These are phyloP conservation scores for Lonchura striata DNA, from an alignment of 2,113 vertebrate genomes.

Conservation along the genomic window DNA sequence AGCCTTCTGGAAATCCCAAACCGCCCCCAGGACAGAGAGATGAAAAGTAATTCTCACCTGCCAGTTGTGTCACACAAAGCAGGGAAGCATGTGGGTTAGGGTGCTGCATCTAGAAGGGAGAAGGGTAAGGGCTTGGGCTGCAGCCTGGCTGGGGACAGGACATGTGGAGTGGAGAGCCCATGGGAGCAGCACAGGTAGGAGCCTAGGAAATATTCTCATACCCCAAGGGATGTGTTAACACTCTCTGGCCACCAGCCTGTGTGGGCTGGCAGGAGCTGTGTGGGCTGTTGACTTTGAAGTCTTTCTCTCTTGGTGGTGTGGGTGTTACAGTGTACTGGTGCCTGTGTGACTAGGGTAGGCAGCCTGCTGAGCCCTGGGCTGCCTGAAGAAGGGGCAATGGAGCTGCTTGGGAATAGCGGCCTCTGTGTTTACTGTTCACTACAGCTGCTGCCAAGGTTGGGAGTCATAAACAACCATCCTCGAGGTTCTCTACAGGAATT, in stretches of 20 bases:
- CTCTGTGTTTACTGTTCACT: not conserved
- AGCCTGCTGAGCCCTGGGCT: not conserved
- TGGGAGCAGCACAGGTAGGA: accelerated
- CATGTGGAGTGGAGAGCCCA: not conserved
- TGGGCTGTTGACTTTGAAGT: not conserved
- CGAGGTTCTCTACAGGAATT: not conserved
- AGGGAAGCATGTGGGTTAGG: not conserved
- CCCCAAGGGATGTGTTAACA: not conserved
- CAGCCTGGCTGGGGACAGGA: not conserved
- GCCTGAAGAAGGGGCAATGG: not conserved
- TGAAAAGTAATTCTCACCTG: not conserved
- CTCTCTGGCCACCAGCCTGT: accelerated
- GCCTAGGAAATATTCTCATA: accelerated
- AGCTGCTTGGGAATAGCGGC: not conserved
- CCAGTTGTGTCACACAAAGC: not conserved
- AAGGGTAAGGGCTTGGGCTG: not conserved
- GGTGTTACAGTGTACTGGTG: accelerated
- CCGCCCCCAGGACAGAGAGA: not conserved
- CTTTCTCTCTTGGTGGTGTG: accelerated
- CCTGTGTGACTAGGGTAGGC: accelerated
- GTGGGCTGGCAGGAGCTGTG: not conserved
- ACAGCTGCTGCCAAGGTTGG: not conserved
- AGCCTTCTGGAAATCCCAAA: not conserved
- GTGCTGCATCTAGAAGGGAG: not conserved
- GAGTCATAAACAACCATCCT: not conserved